phyloP scores from a whole-genome alignment of 2,797 vertebrate species.

The Babyrousa celebensis region DNA sequence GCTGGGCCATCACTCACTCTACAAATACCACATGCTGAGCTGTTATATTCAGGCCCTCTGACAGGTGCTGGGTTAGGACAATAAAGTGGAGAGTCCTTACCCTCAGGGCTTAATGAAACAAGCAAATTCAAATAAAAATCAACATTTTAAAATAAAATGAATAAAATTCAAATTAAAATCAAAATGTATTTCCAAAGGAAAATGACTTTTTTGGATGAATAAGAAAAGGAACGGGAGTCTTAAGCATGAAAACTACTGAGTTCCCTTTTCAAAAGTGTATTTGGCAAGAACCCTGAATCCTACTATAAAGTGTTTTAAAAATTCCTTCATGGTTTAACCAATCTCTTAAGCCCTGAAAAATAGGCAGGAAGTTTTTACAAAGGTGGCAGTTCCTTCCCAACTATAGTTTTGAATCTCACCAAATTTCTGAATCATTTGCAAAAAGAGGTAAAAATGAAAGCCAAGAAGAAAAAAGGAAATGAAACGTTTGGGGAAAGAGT shows the following conservation, averaged over 20 bases:
- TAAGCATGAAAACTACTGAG: neutral
- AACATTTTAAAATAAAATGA: neutral
- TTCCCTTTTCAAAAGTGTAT: slow-evolving; percentile 34
- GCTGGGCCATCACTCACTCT: neutral
- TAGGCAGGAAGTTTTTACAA: neutral
- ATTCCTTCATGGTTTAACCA: neutral
- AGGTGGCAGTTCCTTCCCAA: neutral
- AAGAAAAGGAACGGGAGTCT: slow-evolving; percentile 31
- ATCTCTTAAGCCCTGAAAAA: slow-evolving; percentile 49
- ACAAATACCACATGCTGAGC: neutral
- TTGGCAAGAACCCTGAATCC: slow-evolving; percentile 7
- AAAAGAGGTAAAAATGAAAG: slow-evolving; percentile 58
- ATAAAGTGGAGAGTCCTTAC: neutral
- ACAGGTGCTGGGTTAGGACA: neutral
- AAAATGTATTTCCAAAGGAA: slow-evolving; percentile 36
- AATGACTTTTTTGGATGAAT: neutral
- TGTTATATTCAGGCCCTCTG: neutral
- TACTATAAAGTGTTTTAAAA: slow-evolving; percentile 51
- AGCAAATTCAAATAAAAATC: slow-evolving; percentile 49
- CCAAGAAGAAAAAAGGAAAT: neutral
- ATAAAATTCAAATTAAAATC: slow-evolving; percentile 30
- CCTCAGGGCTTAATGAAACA: neutral
- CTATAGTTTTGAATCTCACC: slow-evolving; percentile 43
- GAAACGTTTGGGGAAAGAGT: neutral
- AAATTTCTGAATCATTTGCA: slow-evolving; percentile 48